Base-by-base conservation (phyloP, 2,797 vertebrate genomes). In the Hyperoplus immaculatus region DNA sequence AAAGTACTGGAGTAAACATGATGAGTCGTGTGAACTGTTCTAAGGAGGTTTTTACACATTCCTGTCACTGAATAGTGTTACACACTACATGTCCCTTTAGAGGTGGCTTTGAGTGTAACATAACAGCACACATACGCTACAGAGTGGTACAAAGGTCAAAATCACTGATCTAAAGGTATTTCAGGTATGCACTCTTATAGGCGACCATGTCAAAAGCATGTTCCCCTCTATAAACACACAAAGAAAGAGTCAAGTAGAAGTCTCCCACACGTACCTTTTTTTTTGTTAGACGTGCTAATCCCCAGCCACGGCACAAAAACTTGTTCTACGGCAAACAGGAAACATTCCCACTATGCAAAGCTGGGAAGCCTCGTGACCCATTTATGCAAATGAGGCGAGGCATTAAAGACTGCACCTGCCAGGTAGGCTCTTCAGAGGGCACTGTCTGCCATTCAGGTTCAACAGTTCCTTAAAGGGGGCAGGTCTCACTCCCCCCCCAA, bases 241-340 rank as follows among this genome's bases (percentile, higher is more conserved):
- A 3, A 13, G 0, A 47, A 4, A 80, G 14, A 77, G 65, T 16
- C 45, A 69, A 73, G 8, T 4, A 50, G 18, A 59, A 43, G 5
- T 15, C 6, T 38, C 38, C 38, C 45, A 63, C 46, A 80, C 29
- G 29, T 29, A 29, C 88, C 53, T 84, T 91, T 84, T 84, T 84
- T 78, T 58, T 53, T 11, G 18, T 56, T 8, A 1, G 38, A 49
- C 2, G 3, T 64, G 49, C 45, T 45, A 38, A 6, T 50, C 58
- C 65, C 36, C 70, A 18, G 41, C 43, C 64, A 69, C 78, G 62
- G 79, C 62, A 38, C 87, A 91, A 85, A 91, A 85, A 91, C 91
- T 88, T 89, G 92, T 84, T 88, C 78, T 77, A 74, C 78, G 49
- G 29, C 55, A 69, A 90, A 84, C 90, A 91, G 91, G 90, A 91